Evolutionary conservation across 2,113 vertebrate genomes (phyloP).

Genomic region (Scortum barcoo): DNA sequence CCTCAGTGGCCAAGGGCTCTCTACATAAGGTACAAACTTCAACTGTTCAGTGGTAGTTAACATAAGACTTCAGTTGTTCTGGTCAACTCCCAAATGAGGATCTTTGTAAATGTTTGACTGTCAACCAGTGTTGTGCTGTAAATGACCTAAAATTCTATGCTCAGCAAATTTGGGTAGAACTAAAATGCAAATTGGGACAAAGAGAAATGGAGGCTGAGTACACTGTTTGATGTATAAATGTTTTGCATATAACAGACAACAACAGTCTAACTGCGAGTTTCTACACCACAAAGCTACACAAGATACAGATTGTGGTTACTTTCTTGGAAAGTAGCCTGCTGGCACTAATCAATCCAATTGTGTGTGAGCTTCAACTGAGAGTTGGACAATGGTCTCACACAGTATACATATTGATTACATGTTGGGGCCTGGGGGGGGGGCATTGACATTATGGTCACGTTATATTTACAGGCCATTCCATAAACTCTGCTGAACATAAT

Average conservation of each 20-base stretch:
- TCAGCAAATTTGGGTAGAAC: neutral
- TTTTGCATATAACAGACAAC: neutral
- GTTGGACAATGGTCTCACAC: conserved; percentile 38
- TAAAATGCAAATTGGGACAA: neutral
- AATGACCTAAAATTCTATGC: neutral
- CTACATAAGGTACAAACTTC: neutral
- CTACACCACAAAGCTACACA: neutral
- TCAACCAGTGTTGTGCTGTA: neutral
- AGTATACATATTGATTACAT: conserved; percentile 38
- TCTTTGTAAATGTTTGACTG: neutral
- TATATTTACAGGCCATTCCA: neutral
- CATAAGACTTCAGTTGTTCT: neutral
- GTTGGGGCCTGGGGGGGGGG: conserved; percentile 31
- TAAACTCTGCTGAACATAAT: neutral
- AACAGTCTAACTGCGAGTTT: neutral
- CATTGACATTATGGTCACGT: neutral
- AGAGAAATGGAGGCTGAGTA: neutral
- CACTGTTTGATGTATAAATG: neutral
- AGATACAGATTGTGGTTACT: conserved; percentile 17
- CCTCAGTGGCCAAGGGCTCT: neutral
- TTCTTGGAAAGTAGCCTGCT: conserved; percentile 18
- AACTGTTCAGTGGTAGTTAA: neutral
- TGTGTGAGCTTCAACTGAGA: conserved; percentile 14
- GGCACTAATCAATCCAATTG: conserved; percentile 37
- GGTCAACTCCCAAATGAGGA: neutral